phyloP scores from a whole-genome alignment of 2,113 vertebrate genomes.

The Lipophrys pholis region DNA sequence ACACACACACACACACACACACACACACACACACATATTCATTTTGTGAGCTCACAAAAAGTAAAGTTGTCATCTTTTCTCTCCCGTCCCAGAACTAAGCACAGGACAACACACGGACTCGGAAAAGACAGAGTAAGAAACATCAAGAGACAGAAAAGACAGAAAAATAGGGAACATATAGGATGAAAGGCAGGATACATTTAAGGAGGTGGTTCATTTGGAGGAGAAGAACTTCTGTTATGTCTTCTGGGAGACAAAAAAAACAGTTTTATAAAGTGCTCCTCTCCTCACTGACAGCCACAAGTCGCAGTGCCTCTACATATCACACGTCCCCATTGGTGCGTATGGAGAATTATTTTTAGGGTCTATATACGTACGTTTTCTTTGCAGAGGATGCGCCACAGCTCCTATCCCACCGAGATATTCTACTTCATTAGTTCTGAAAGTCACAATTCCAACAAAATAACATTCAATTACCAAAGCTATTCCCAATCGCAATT shows the following conservation, averaged over 20 bases:
- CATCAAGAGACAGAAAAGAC: conserved; percentile 6
- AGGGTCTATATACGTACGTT: background rate
- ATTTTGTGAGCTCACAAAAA: conserved; percentile 15
- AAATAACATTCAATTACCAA: background rate
- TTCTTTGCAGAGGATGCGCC: background rate
- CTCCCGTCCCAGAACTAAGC: conserved; percentile 10
- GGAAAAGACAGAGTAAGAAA: background rate
- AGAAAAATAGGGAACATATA: conserved; percentile 7
- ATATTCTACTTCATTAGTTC: background rate
- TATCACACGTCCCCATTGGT: conserved; percentile 4
- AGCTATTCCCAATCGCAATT: background rate
- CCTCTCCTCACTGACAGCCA: background rate
- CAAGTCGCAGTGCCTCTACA: background rate
- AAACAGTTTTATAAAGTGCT: background rate
- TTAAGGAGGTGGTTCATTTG: conserved; percentile 12
- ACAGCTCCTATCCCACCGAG: background rate
- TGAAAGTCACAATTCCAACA: background rate
- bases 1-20: background rate
- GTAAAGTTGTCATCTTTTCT: conserved; percentile 13
- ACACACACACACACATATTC: background rate
- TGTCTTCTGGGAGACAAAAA: conserved; percentile 7
- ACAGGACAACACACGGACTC: conserved; percentile 30
- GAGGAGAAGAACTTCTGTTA: background rate
- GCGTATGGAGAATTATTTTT: conserved; percentile 10
- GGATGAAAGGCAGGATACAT: background rate